Conservation (phyloP, 2,113 vertebrate genomes). For the Tetraodon nigroviridis region DNA sequence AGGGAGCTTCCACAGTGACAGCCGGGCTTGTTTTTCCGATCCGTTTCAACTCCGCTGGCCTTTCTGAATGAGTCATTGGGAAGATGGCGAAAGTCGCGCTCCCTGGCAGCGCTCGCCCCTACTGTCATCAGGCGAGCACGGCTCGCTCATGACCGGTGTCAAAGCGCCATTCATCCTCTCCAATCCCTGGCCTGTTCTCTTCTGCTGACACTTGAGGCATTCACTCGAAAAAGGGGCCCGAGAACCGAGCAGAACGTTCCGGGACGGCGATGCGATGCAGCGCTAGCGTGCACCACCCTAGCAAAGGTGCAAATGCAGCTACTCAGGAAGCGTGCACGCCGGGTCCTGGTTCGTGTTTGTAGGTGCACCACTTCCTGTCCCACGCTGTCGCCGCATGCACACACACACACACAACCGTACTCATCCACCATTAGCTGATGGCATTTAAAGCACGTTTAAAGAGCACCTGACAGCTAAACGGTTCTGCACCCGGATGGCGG, state of each 20-base stretch:
- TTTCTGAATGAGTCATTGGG: conserved; percentile 63
- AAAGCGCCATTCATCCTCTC: conserved; percentile 57
- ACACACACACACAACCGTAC: not conserved
- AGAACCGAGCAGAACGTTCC: not conserved
- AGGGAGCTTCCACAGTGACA: conserved; percentile 46
- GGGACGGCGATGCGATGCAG: not conserved
- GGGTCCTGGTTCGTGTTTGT: not conserved
- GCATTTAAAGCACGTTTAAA: too few relatives aligned
- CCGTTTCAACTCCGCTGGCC: conserved; percentile 42
- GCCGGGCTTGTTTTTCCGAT: conserved; percentile 28
- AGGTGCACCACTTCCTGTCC: conserved; percentile 21
- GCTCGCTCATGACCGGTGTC: conserved; percentile 53
- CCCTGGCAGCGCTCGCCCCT: conserved; percentile 43
- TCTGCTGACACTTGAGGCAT: conserved; percentile 18
- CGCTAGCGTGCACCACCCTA: not conserved
- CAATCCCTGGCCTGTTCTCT: conserved; percentile 41
- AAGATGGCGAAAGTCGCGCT: conserved; percentile 32
- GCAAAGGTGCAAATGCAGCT: not conserved
- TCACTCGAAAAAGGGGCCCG: conserved; percentile 18
- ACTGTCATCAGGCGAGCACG: conserved; percentile 35
- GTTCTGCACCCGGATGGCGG: too few relatives aligned
- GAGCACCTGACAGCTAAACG: too few relatives aligned
- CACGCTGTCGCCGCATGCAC: not conserved
- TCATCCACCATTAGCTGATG: too few relatives aligned
- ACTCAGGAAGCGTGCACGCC: conserved; percentile 3